Evolutionary conservation across 2,797 vertebrate species (phyloP).

Genomic region (Cephalopachus bancanus): DNA sequence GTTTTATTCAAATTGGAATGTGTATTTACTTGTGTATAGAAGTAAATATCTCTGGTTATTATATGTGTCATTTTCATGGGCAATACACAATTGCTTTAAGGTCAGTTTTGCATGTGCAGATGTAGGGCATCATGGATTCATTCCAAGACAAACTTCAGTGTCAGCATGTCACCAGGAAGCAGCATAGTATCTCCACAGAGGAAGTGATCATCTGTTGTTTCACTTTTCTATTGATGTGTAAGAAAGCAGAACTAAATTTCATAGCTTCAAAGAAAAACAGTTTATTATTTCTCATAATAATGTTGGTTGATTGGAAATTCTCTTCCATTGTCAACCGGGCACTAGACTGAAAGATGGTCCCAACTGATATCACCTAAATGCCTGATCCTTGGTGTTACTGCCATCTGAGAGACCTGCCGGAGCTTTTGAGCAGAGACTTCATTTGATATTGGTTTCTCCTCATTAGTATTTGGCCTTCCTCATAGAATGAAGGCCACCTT

Average conservation of each 20-base stretch:
- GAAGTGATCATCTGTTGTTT: neutral
- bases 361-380: neutral
- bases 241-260: neutral
- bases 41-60: neutral
- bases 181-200: neutral
- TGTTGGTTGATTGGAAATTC: neutral
- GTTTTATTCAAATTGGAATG: slow-evolving; percentile 11
- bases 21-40: neutral
- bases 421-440: neutral
- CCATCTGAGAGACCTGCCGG: neutral
- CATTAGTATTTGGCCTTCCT: neutral
- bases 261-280: neutral
- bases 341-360: neutral
- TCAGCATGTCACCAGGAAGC: neutral
- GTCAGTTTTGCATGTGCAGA: neutral
- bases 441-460: neutral
- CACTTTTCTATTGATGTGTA: neutral
- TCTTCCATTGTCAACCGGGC: neutral
- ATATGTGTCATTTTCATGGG: neutral
- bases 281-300: neutral
- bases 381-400: no score
- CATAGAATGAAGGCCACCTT: neutral
- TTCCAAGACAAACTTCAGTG: neutral
- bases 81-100: neutral
- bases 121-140: neutral